phyloP scores from a whole-genome alignment of 2,113 vertebrate genomes.

The Chiloscyllium plagiosum region DNA sequence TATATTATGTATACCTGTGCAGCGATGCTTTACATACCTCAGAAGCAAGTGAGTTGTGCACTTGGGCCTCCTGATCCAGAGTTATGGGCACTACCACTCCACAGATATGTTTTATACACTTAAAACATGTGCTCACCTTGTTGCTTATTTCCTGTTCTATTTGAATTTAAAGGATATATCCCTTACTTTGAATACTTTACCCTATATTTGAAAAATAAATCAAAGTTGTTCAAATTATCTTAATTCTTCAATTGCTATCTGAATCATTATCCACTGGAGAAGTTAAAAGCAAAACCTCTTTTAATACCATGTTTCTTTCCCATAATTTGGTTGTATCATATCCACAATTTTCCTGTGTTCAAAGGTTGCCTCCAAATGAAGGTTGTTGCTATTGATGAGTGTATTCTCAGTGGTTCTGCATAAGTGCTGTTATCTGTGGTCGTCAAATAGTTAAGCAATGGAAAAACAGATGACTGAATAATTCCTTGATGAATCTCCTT shows the following conservation, averaged over 20 bases:
- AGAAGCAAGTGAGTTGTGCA: too few relatives aligned
- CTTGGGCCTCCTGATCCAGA: too few relatives aligned
- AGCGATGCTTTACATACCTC: too few relatives aligned
- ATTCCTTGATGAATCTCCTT: neutral
- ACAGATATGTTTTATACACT: neutral
- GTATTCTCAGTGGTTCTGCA: neutral
- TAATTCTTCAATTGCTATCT: neutral
- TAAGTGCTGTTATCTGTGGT: neutral
- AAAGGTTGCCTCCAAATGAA: neutral
- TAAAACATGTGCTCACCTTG: neutral
- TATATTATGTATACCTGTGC: too few relatives aligned
- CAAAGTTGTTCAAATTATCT: neutral
- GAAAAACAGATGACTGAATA: neutral
- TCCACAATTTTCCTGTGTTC: neutral
- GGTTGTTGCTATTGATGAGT: neutral
- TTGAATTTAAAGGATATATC: neutral
- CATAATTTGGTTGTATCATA: neutral
- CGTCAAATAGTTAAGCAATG: neutral
- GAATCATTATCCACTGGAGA: neutral
- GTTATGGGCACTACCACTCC: too few relatives aligned
- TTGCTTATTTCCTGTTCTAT: neutral
- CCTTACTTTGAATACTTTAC: neutral
- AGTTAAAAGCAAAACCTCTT: neutral
- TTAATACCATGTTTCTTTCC: neutral
- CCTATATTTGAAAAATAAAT: neutral